A percentile compares a stretch with the other conserved stretches of the same genome.
Conservation (phyloP, 2,797 vertebrate species). For the Prunella strophiata region DNA sequence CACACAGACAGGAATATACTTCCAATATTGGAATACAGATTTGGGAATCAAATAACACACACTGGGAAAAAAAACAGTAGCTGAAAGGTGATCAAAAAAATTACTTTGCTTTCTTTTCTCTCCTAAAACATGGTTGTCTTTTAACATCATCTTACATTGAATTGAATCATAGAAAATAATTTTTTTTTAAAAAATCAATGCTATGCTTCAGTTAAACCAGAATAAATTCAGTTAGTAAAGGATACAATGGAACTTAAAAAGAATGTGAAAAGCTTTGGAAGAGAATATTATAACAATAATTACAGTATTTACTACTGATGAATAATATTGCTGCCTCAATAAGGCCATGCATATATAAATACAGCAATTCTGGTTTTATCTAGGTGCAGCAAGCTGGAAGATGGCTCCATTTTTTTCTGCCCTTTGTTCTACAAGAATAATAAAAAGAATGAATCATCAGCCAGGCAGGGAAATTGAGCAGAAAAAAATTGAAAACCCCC, state of each 20-base stretch:
- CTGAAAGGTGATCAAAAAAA: not conserved
- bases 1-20: not conserved
- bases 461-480: constrained; percentile 3
- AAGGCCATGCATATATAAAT: not conserved
- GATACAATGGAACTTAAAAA: not conserved
- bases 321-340: constrained; percentile 7
- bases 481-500: not conserved
- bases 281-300: not conserved
- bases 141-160: not conserved
- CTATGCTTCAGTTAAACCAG: not conserved
- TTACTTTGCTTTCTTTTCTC: not conserved
- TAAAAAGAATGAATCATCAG: not conserved
- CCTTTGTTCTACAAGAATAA: constrained; percentile 39
- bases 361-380: not conserved
- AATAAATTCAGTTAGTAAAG: not conserved
- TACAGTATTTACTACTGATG: constrained; percentile 10
- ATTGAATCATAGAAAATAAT: not conserved
- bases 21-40: not conserved
- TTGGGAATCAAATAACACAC: not conserved
- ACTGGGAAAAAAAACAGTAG: not conserved
- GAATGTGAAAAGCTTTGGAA: not conserved
- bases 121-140: not conserved
- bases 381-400: not conserved
- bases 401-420: not conserved
- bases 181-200: not conserved